Conservation (phyloP, 2,797 vertebrate genomes). For the Lagodon rhomboides region DNA sequence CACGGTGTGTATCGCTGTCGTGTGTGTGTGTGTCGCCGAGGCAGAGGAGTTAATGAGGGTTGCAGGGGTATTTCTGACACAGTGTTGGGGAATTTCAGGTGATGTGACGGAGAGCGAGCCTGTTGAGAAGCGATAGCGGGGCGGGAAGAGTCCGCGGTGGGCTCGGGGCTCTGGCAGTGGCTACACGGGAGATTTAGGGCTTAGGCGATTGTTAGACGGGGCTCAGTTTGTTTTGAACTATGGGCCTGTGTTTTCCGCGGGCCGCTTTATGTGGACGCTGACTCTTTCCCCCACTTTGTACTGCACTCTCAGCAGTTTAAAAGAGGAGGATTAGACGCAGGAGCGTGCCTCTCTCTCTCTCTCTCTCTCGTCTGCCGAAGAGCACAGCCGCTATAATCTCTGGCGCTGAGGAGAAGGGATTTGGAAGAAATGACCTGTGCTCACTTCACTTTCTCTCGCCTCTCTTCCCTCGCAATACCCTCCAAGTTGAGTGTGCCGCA, state of each 20-base stretch:
- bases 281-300: constrained; percentile 64
- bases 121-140: constrained; percentile 43
- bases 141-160: constrained; percentile 30
- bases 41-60: constrained; percentile 56
- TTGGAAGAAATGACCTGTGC: constrained; percentile 75
- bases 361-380: constrained; percentile 52
- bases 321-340: constrained; percentile 76
- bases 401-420: constrained; percentile 71
- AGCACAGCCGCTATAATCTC: constrained; percentile 75
- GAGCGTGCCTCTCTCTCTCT: constrained; percentile 55
- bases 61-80: constrained; percentile 44
- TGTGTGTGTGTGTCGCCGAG: constrained; percentile 31
- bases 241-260: constrained; percentile 60
- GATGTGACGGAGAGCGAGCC: constrained; percentile 20
- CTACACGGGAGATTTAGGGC: constrained; percentile 67
- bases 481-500: constrained; percentile 41
- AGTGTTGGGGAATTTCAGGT: constrained; percentile 35
- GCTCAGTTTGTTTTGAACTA: constrained; percentile 72
- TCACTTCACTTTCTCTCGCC: constrained; percentile 63
- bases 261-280: constrained; percentile 60
- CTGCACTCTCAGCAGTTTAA: constrained; percentile 78
- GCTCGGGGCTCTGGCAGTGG: constrained; percentile 38
- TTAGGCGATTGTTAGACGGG: constrained; percentile 64
- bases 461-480: constrained; percentile 46
- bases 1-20: constrained; percentile 9